Evolutionary conservation across 2,797 vertebrate species (phyloP), one percentile per base, ranked within the genome.

Genomic region (Anableps anableps): DNA sequence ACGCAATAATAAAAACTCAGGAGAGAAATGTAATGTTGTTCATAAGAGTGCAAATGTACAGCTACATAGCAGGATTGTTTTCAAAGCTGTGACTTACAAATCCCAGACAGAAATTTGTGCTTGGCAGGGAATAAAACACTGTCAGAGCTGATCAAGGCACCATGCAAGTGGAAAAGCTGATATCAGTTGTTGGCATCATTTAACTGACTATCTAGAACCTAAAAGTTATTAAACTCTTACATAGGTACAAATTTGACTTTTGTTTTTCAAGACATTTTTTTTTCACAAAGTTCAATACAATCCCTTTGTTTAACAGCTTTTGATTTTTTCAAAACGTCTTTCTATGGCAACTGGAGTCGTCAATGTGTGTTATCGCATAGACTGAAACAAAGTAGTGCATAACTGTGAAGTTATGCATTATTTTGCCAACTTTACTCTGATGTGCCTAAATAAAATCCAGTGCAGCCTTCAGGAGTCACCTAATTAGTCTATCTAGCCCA

Each of bases 1-100:
- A 88, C 77, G 82, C 80, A 90, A 86, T 89, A 83, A 91, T 71
- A 75, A 80, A 89, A 86, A 78, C 89, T 82, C 89, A 34, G 29
- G 87, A 90, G 83, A 88, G 55, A 80, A 74, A 88, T 83, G 72
- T 82, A 78, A 80, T 83, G 85, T 80, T 78, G 82, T 82, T 86
- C 73, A 83, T 74, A 81, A 78, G 80, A 83, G 80, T 84, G 77
- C 73, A 89, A 86, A 86, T 74, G 71, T 81, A 86, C 75, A 83
- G 83, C 58, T 70, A 60, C 72, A 80, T 55, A 64, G 80, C 58
- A 72, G 13, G 41, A 73, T 47, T 55, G 70, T 31, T 86, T 85
- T 86, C 26, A 34, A 82, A 70, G 80, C 80, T 79, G 77, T 48
- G 2, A 41, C 74, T 79, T 80, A 13, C 38, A 80, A 89, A 79